A percentile compares a stretch with the other conserved stretches of the same genome.
Conservation (phyloP, 2,797 vertebrate species). For the Chiloscyllium punctatum region DNA sequence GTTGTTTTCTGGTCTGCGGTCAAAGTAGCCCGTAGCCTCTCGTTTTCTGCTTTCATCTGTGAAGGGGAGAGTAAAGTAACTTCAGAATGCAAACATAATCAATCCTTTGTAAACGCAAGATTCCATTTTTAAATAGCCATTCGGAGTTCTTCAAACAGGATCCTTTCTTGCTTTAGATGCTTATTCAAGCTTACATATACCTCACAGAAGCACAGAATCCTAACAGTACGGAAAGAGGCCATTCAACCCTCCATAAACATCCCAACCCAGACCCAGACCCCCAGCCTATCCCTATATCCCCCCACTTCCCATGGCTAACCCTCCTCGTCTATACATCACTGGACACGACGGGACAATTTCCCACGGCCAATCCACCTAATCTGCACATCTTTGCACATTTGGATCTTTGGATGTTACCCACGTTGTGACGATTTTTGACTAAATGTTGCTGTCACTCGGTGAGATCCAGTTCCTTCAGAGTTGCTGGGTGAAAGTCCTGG, state of each 20-base stretch:
- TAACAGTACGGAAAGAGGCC: too few relatives aligned
- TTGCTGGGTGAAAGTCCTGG: too few relatives aligned
- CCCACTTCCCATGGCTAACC: too few relatives aligned
- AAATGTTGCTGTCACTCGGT: neutral
- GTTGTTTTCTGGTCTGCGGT: conserved; percentile 51
- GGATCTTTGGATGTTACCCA: neutral
- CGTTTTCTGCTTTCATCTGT: conserved; percentile 54
- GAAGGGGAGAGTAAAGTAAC: neutral
- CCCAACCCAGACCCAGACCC: too few relatives aligned
- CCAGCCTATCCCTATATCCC: too few relatives aligned
- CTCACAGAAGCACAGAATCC: too few relatives aligned
- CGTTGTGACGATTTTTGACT: neutral
- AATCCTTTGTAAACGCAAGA: neutral
- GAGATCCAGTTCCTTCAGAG: neutral
- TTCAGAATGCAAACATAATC: neutral
- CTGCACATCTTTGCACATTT: too few relatives aligned
- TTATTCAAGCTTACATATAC: neutral
- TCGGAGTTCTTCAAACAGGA: neutral
- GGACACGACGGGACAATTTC: too few relatives aligned
- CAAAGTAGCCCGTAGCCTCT: conserved; percentile 45
- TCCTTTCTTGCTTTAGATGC: neutral
- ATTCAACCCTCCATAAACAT: too few relatives aligned
- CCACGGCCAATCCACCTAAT: too few relatives aligned
- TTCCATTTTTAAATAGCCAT: neutral
- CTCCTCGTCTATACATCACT: too few relatives aligned